phyloP scores from a whole-genome alignment of 2,888 invertebrate species.

The Amphipoea oculea region DNA sequence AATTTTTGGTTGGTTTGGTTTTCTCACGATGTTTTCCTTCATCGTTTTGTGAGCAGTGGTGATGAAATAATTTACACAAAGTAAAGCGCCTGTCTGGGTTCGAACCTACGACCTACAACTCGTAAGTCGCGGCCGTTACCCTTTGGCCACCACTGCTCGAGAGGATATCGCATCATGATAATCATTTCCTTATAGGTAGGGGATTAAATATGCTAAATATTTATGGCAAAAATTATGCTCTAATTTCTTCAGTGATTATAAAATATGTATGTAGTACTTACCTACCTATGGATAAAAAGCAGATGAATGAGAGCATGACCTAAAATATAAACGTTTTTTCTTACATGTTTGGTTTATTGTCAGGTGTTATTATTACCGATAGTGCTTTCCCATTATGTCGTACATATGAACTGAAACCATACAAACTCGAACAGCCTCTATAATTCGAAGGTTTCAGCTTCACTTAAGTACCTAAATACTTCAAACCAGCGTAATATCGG shows the following conservation, averaged over 20 bases:
- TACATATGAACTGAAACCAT: constrained; percentile 49
- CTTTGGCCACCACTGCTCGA: too few relatives aligned
- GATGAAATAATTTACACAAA: too few relatives aligned
- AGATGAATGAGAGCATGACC: constrained; percentile 10
- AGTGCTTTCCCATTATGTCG: constrained; percentile 13
- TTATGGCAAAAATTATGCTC: background rate
- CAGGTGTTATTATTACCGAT: constrained; percentile 15
- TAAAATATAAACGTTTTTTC: constrained; percentile 9
- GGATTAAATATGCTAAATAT: background rate
- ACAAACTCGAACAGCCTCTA: constrained; percentile 21
- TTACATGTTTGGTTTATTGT: background rate
- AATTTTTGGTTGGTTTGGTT: too few relatives aligned
- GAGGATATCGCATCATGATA: background rate
- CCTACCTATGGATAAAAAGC: background rate
- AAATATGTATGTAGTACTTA: background rate
- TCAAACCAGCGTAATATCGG: background rate
- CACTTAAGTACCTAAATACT: constrained; percentile 1
- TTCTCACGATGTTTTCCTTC: too few relatives aligned
- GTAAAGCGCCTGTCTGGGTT: too few relatives aligned
- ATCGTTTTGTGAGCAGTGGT: too few relatives aligned
- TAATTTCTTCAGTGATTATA: background rate
- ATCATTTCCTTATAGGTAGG: background rate
- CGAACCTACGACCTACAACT: too few relatives aligned
- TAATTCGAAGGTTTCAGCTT: constrained; percentile 3
- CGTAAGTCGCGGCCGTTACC: too few relatives aligned